Percentiles rank a stretch among this genome's conserved stretches.
These are phyloP conservation scores for Phaethornis superciliosus DNA, from an alignment of 2,113 vertebrate genomes.

Conservation along the genomic window DNA sequence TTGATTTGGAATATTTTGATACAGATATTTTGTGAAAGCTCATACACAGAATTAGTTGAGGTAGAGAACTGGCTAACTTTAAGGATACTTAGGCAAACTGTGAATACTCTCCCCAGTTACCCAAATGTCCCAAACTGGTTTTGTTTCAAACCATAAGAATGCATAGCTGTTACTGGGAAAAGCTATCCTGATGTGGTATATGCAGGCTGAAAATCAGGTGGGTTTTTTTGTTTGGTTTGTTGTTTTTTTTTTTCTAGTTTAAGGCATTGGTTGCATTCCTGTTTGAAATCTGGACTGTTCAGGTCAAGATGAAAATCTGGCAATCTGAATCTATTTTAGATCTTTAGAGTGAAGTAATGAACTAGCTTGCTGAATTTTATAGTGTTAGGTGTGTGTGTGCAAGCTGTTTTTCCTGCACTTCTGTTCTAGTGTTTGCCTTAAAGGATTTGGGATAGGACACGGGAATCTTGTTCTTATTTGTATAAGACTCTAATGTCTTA, in stretches of 20 bases:
- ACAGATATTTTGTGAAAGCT: slow-evolving; percentile 37
- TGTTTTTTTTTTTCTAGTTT: not conserved
- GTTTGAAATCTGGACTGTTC: not conserved
- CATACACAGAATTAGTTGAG: not conserved
- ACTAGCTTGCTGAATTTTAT: not conserved
- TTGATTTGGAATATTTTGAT: slow-evolving; percentile 41
- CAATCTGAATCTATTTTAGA: not conserved
- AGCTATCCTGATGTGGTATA: not conserved
- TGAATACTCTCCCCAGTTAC: not conserved
- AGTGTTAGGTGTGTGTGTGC: not conserved
- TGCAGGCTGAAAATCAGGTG: not conserved
- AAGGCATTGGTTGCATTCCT: not conserved
- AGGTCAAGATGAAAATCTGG: not conserved
- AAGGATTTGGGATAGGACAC: not conserved
- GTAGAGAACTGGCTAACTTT: not conserved
- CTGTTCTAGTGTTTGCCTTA: not conserved
- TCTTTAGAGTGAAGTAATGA: not conserved
- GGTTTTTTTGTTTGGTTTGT: not conserved
- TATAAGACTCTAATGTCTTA: not conserved
- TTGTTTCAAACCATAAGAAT: not conserved
- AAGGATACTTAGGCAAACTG: not conserved
- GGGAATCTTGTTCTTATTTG: not conserved
- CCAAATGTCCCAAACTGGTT: not conserved
- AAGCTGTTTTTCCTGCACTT: not conserved
- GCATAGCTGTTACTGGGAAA: not conserved